Evolutionary conservation across 1,140 invertebrate species (phyloP), one percentile per base, ranked within the genome.

Genomic region (Hermatobates lingyangjiaoensis): DNA sequence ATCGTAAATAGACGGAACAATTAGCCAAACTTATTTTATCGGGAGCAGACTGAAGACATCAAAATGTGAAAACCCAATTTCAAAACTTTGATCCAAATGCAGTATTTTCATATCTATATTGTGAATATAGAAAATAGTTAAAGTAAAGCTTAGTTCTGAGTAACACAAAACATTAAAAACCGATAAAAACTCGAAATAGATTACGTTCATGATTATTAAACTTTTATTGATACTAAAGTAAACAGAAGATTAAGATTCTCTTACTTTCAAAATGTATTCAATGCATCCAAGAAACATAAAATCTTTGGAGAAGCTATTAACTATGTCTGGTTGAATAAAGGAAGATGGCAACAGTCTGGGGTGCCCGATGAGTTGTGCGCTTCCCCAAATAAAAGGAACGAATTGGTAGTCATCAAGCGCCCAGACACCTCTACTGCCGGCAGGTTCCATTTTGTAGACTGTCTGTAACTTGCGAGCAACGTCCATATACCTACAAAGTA

Each of bases 341-440:
- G 81, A 80, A 53, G 78, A 74, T 1, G 94, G 92, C 58, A 85
- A 80, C 59, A 98, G 79, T 28, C 46, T 51, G 14, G 57, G 57
- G 39, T 58, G 53, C 40, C 50, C 83, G 52, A 94, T 75, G 4
- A 98, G 71, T 65, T 99, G 96, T 45, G 94, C 81, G 68, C 92
- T 97, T 20, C 96, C 95, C 89, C 91, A 99, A 61, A 98, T 85
- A 61, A 98, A 99, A 23, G 96, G 93, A 28, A 98, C 74, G 71
- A 98, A 99, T 65, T 99, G 96, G 69, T 89, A 98, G 69, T 99
- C 96, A 69, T 99, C 96, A 45, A 98, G 71, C 60, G 89, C 90
- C 89, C 92, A 94, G 3, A 93, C 95, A 10, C 96, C 96, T 62
- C 97, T 92, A 69, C 90, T 95, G n/a, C 96, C 96, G 24, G 96